Percentiles rank a stretch among this genome's conserved stretches.
phyloP scores from a whole-genome alignment of 2,888 invertebrate genomes.

The Heliothis peltigera region DNA sequence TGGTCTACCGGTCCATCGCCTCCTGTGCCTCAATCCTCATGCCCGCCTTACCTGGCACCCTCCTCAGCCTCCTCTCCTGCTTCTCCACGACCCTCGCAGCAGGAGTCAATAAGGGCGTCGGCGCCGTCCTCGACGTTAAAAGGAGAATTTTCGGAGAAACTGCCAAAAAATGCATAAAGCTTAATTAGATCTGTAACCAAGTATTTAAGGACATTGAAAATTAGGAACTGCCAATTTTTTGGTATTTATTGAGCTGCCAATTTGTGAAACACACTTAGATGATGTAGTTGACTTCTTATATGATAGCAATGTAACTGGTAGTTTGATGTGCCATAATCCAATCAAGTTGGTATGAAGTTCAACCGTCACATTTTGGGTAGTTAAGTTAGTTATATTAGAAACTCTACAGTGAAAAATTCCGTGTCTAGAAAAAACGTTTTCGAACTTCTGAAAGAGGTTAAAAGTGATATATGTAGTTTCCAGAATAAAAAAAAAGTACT shows the following conservation, averaged over 20 bases:
- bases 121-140: constrained; percentile 73
- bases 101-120: constrained; percentile 71
- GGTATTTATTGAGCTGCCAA: not conserved
- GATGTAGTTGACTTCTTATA: constrained; percentile 1
- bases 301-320: not conserved
- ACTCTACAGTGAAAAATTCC: not conserved
- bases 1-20: constrained; percentile 79
- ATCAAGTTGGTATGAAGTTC: constrained; percentile 3
- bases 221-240: constrained; percentile 29
- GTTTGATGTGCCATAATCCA: constrained; percentile 20
- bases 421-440: not conserved
- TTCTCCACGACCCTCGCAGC: constrained; percentile 68
- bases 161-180: constrained; percentile 60
- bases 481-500: no score
- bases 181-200: constrained; percentile 5
- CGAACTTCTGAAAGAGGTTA: not conserved
- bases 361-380: no score
- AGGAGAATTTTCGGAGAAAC: constrained; percentile 69
- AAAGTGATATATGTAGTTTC: no score
- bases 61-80: constrained; percentile 71
- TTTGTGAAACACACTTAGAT: constrained; percentile 10
- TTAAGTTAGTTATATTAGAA: no score
- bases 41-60: constrained; percentile 68
- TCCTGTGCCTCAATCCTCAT: constrained; percentile 71
- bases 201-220: not conserved